Percentiles rank a stretch among this genome's conserved stretches.
phyloP scores from a whole-genome alignment of 2,113 vertebrate species.

The Chrysemys picta region DNA sequence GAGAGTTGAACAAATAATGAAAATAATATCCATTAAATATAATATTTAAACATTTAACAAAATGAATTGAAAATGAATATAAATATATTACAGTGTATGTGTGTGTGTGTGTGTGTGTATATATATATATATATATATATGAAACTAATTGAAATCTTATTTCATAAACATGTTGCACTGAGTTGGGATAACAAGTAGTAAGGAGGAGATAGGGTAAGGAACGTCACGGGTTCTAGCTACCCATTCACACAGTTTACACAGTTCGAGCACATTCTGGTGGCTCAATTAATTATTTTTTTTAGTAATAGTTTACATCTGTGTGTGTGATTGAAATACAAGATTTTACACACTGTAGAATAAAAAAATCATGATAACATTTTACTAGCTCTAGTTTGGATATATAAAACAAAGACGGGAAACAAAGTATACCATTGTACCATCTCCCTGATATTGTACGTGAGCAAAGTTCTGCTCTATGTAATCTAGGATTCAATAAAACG shows the following conservation, averaged over 20 bases:
- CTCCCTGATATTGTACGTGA: background rate
- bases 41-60: background rate
- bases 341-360: conserved; percentile 22
- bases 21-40: conserved; percentile 10
- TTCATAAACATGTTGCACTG: background rate
- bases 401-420: background rate
- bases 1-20: background rate
- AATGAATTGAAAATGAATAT: background rate
- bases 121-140: background rate
- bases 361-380: background rate
- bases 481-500: background rate
- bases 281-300: background rate
- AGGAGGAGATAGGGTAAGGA: background rate
- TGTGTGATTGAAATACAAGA: background rate
- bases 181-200: background rate
- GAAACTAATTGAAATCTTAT: background rate
- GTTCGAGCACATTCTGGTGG: background rate
- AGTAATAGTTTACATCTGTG: background rate
- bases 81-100: background rate
- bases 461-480: background rate
- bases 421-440: background rate
- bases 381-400: background rate
- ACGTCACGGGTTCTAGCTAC: background rate
- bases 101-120: background rate
- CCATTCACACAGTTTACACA: background rate